Percentiles rank a stretch among this genome's conserved stretches.
phyloP scores from a whole-genome alignment of 2,888 invertebrate species.

The Caenorhabditis macrosperma region DNA sequence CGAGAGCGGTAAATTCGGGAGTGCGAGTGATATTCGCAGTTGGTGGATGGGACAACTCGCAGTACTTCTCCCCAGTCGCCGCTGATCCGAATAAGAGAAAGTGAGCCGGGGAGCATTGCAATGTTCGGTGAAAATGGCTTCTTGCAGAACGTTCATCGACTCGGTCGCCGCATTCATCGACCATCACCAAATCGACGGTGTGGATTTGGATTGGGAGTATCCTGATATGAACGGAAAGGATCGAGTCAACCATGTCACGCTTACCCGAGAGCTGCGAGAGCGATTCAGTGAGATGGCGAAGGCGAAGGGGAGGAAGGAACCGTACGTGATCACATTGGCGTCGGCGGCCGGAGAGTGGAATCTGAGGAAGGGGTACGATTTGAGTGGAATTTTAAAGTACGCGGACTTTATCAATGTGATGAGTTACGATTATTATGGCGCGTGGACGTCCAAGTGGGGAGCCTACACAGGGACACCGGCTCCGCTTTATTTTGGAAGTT shows the following conservation, averaged over 20 bases:
- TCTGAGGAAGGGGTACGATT: constrained; percentile 66
- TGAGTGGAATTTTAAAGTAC: constrained; percentile 57
- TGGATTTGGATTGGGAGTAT: constrained; percentile 68
- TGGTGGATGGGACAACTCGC: constrained; percentile 69
- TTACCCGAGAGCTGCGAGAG: constrained; percentile 59
- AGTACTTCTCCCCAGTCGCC: constrained; percentile 60
- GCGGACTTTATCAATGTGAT: constrained; percentile 72
- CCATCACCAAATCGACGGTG: constrained; percentile 63
- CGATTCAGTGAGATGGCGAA: constrained; percentile 43
- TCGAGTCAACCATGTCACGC: constrained; percentile 55
- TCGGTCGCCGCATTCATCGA: constrained; percentile 48
- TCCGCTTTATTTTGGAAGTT: constrained; percentile 57
- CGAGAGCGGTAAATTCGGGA: constrained; percentile 31
- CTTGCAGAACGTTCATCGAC: constrained; percentile 40
- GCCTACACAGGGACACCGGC: constrained; percentile 71
- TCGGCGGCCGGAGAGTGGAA: constrained; percentile 70
- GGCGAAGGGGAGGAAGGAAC: constrained; percentile 21
- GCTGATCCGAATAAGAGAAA: constrained; percentile 30
- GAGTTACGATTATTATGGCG: constrained; percentile 73
- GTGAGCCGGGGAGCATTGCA: too few relatives aligned
- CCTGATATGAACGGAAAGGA: constrained; percentile 63
- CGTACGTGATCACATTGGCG: constrained; percentile 63
- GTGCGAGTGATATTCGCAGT: constrained; percentile 64
- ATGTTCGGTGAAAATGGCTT: too few relatives aligned
- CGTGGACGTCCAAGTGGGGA: constrained; percentile 71